Base-by-base conservation (phyloP, 2,113 vertebrate species). In the Lophius piscatorius region DNA sequence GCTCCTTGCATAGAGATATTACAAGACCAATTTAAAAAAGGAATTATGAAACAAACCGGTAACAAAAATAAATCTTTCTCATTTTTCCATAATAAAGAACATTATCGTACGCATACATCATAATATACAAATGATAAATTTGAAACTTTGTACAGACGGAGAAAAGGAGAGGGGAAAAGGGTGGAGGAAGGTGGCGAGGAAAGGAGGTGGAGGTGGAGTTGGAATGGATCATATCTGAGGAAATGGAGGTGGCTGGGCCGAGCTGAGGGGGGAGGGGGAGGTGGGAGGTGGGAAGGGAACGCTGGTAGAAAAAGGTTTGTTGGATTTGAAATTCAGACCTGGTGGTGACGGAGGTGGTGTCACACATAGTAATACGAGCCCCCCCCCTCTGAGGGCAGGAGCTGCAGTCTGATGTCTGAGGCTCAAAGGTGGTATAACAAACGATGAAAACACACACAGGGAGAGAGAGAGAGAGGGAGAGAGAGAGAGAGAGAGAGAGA, bases 11-110 rank as follows among this genome's bases (percentile, higher is more conserved):
- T 98, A 99, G 97, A 98, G 98, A 98, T 97, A 95, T 98, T 98
- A 98, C 97, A 98, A 99, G 98, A 98, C 96, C 95, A 98, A 99
- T 98, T 98, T 98, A 96, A 98, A 99, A 99, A 99, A 99, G 81
- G 95, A 97, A 98, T 99, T 99, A 98, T 95, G 95, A 99, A 99
- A 98, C 97, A 98, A 97, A 98, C 95, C 93, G 84, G 96, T 99
- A 98, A 98, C 96, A 99, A 99, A 98, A 99, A 99, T 98, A 99
- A 99, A 98, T 96, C 95, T 89, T 92, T 94, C 95, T 95, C 93
- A 83, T 87, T 89, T 88, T 94, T 96, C 84, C 81, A 88, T 96
- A 97, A 98, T 97, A 98, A 96, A 98, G 95, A 97, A 98, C 96
- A 95, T 97, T 94, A 95, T 96, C 92, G 91, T 96, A 98, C 95